Evolutionary conservation across 2,888 invertebrate genomes (phyloP).

Genomic region (Parnassius glacialis): DNA sequence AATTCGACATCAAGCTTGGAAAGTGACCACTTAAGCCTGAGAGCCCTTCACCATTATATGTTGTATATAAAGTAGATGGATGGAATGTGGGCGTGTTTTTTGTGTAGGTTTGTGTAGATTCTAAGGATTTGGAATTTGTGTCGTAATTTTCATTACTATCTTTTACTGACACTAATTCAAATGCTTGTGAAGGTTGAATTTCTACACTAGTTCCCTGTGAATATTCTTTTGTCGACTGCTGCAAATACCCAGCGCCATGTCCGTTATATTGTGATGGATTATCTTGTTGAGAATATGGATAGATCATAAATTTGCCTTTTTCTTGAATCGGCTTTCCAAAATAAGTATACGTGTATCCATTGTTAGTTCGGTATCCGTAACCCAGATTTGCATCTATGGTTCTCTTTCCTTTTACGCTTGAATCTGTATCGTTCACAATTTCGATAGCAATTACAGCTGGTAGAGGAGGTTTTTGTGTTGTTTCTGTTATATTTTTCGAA

Average conservation of each 20-base stretch:
- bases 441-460: constrained; percentile 83
- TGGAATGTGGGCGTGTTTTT: constrained; percentile 39
- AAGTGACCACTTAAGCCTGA: constrained; percentile 70
- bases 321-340: constrained; percentile 70
- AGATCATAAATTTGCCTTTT: constrained; percentile 82
- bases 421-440: constrained; percentile 80
- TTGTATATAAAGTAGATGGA: constrained; percentile 68
- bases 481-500: constrained; percentile 37
- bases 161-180: constrained; percentile 65
- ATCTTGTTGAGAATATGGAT: constrained; percentile 86
- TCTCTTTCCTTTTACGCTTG: constrained; percentile 81
- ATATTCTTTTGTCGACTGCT: constrained; percentile 37
- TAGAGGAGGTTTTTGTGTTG: constrained; percentile 46
- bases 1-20: constrained; percentile 72
- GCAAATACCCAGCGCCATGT: constrained; percentile 34
- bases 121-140: constrained; percentile 46
- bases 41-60: constrained; percentile 71
- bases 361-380: constrained; percentile 82
- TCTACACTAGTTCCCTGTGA: constrained; percentile 65
- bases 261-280: constrained; percentile 62
- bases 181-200: constrained; percentile 81
- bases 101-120: constrained; percentile 43
- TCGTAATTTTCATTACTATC: constrained; percentile 55
- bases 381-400: constrained; percentile 88
- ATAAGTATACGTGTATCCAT: constrained; percentile 73